Evolutionary conservation across 2,888 invertebrate genomes (phyloP).

Genomic region (Beris chalybata): DNA sequence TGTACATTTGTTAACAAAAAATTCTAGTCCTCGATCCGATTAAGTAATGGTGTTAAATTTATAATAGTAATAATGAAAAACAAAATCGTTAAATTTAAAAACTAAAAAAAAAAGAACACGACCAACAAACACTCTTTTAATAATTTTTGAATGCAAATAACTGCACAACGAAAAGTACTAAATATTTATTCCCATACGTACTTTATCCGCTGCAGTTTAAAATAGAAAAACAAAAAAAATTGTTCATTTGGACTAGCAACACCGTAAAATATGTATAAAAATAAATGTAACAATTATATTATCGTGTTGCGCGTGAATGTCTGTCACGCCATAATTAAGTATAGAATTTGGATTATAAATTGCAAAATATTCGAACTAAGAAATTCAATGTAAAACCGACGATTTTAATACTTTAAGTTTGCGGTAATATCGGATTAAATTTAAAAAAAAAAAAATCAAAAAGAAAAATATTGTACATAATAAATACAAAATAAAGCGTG

Average conservation of each 20-base stretch:
- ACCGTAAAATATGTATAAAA: background rate
- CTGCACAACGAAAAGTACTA: conserved; percentile 6
- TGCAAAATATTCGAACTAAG: too few species aligned
- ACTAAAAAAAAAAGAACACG: too few species aligned
- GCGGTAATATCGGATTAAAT: background rate
- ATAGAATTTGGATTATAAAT: too few species aligned
- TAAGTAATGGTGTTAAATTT: background rate
- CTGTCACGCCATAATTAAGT: background rate
- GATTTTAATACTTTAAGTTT: background rate
- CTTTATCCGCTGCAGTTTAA: background rate
- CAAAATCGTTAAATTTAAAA: too few species aligned
- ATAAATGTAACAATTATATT: conserved; percentile 7
- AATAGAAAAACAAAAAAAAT: too few species aligned
- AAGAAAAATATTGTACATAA: conserved; percentile 5
- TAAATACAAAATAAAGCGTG: background rate
- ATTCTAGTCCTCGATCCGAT: conserved; percentile 12
- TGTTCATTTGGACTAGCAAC: background rate
- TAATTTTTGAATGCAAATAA: too few species aligned
- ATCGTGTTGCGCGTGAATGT: conserved; percentile 7
- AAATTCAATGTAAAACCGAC: background rate
- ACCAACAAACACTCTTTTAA: too few species aligned
- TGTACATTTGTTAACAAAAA: conserved; percentile 24
- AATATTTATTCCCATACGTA: conserved; percentile 24
- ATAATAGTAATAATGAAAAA: too few species aligned
- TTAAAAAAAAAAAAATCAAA: background rate